Evolutionary conservation across 2,113 vertebrate genomes (phyloP).

Genomic region (Prionailurus viverrinus): DNA sequence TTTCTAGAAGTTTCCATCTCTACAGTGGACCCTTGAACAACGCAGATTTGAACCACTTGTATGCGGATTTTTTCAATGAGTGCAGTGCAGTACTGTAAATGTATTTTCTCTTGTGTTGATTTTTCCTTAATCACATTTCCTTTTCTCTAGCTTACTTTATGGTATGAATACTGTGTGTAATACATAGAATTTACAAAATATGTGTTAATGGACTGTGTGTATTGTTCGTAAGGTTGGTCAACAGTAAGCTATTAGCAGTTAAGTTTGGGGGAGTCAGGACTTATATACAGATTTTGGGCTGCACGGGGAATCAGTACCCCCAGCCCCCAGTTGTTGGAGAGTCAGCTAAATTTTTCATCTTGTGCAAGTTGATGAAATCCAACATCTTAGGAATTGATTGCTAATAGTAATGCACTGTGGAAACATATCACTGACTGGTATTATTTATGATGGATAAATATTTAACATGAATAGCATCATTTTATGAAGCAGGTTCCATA

Average conservation of each 20-base stretch:
- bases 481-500: too few relatives aligned
- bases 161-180: neutral
- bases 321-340: neutral
- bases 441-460: too few relatives aligned
- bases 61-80: neutral
- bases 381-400: neutral
- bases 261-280: neutral
- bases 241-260: neutral
- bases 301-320: neutral
- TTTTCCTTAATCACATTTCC: neutral
- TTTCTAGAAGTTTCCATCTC: neutral
- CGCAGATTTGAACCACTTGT: neutral
- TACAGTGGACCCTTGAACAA: neutral
- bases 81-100: neutral
- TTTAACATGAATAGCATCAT: fast-evolving
- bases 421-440: fast-evolving
- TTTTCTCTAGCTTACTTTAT: neutral
- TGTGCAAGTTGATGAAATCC: neutral
- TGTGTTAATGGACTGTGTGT: neutral
- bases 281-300: neutral
- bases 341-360: neutral
- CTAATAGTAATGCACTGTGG: too few relatives aligned
- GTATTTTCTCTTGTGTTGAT: neutral
- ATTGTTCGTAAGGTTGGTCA: neutral
- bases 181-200: neutral